A percentile compares a stretch with the other conserved stretches of the same genome.
phyloP scores from a whole-genome alignment of 2,113 vertebrate genomes.

The Cryptotis parvus region DNA sequence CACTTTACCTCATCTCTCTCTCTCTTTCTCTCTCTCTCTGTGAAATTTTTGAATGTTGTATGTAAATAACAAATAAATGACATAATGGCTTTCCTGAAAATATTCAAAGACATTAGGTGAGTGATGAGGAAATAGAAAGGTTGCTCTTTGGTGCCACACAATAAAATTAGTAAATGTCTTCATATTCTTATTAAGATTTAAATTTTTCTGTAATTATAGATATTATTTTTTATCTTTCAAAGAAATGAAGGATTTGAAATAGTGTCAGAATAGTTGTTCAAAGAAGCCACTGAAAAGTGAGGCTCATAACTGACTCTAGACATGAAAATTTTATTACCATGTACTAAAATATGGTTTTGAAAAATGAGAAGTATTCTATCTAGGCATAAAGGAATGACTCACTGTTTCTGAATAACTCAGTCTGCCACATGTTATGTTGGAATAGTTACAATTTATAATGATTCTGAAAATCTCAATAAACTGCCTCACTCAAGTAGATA shows the following conservation, averaged over 20 bases:
- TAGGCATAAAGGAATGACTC: not conserved
- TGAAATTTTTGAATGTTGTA: not conserved
- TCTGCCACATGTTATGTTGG: not conserved
- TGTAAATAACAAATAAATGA: not conserved
- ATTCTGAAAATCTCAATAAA: not conserved
- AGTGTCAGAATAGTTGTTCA: conserved; percentile 49
- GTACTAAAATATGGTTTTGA: conserved; percentile 37
- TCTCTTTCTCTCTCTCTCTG: too few relatives aligned
- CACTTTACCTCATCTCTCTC: too few relatives aligned
- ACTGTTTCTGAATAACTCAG: not conserved
- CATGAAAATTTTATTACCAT: not conserved
- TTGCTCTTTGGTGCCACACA: accelerated
- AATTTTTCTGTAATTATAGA: not conserved
- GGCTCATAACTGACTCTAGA: conserved; percentile 67
- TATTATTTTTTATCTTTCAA: conserved; percentile 72
- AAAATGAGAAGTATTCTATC: conserved; percentile 69
- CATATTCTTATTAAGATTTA: conserved; percentile 44
- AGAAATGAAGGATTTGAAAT: conserved; percentile 60
- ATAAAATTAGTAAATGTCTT: conserved; percentile 31
- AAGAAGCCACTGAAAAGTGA: conserved; percentile 66
- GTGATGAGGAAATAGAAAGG: conserved; percentile 50
- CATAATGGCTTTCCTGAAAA: not conserved
- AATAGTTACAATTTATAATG: not conserved
- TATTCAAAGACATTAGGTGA: not conserved
- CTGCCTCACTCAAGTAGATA: not conserved